Base-by-base conservation (phyloP, 2,113 vertebrate genomes). In the Picathartes gymnocephalus region DNA sequence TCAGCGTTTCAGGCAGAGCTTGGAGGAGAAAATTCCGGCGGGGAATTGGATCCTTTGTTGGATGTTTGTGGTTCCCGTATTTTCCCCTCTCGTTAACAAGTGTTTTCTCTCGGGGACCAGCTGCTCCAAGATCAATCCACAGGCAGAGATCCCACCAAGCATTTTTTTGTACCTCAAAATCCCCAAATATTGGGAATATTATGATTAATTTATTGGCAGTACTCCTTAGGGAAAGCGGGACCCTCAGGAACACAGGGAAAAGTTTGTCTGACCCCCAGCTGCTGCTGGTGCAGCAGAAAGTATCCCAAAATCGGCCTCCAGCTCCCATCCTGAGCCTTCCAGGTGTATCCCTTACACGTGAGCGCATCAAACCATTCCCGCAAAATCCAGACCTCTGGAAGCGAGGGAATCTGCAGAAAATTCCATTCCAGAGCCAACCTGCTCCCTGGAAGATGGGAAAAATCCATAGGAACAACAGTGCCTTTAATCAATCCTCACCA, bases 131-230 rank as follows among this genome's bases (percentile, higher is more conserved):
- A 6, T 40, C 27, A 35, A 22, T 13, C 27, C 19, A 1, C 24
- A 5, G 15, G 47, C 33, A 12, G 15, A 54, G 21, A 25, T 28
- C 23, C 33, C 5, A 3, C 30, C 61, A 15, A 35, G 47, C 9
- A 35, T 6, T 47, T 6, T 47, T 40, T 3, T 27, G 24, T 42
- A 35, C 48, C 24, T 56, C 62, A 80, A 61, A 64, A 0, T 8
- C 28, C 28, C 35, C 19, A 19, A 47, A 35, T 25, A 44, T 11
- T 13, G 27, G 27, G 14, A 60, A 40, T 48, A 14, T 11, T 64
- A 21, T 1, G 2, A 21, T 14, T 22, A 1, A 3, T 76, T 69
- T 57, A 9, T 14, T 23, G 22, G 20, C 4, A 24, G 0, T 25
- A 2, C 22, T 35, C 21, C 66, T 31, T 9, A 39, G 39, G 39